Percentiles rank a stretch among this genome's conserved stretches.
Evolutionary conservation across 2,113 vertebrate genomes (phyloP).

Genomic region (Phylloscopus whistleri): DNA sequence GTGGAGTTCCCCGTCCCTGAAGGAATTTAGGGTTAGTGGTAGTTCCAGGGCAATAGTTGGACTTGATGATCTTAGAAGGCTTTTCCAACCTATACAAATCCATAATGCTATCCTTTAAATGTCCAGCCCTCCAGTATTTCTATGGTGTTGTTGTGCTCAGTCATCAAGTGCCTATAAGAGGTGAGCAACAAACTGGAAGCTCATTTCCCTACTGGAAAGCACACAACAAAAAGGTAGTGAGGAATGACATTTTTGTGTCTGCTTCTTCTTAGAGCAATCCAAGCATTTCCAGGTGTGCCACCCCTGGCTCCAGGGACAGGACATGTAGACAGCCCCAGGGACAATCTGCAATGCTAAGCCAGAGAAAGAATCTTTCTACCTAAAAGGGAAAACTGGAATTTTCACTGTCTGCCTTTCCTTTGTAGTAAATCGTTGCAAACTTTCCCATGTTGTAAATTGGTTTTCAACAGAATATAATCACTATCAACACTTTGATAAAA

Average conservation of each 20-base stretch:
- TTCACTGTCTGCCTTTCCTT: not conserved
- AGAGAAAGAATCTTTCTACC: not conserved
- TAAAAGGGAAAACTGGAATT: not conserved
- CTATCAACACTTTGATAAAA: not conserved
- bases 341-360: not conserved
- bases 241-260: not conserved
- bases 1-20: not conserved
- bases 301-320: not conserved
- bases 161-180: not conserved
- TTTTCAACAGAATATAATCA: not conserved
- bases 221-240: not conserved
- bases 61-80: not conserved
- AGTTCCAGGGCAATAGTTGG: not conserved
- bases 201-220: not conserved
- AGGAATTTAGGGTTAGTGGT: not conserved
- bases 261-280: not conserved
- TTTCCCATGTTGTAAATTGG: not conserved
- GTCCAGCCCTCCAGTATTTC: not conserved
- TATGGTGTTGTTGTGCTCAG: not conserved
- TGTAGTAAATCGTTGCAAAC: not conserved
- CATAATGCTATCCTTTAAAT: not conserved
- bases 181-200: not conserved
- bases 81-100: not conserved
- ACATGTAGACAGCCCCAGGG: not conserved
- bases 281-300: not conserved